Percentiles rank a stretch among this genome's conserved stretches.
Conservation (phyloP, 1,140 invertebrate species). For the Pygmarrhopalites habei region DNA sequence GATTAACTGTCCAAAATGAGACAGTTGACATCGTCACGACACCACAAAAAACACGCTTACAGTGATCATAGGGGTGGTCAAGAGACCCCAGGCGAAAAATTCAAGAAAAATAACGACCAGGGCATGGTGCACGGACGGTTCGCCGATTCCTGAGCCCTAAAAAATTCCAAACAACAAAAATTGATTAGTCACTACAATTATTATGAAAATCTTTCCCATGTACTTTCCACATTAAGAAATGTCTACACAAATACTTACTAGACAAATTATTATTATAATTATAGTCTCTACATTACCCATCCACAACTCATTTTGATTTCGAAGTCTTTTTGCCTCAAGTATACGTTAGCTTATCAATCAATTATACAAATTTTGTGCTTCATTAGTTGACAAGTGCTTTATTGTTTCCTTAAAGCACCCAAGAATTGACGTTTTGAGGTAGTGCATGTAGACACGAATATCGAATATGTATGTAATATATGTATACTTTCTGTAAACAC, state of each 20-base stretch:
- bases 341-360: too few relatives aligned
- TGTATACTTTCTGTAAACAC: too few relatives aligned
- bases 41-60: too few relatives aligned
- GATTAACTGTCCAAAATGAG: background rate
- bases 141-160: constrained; percentile 76
- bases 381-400: too few relatives aligned
- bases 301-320: constrained; percentile 2
- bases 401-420: too few relatives aligned
- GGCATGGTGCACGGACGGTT: constrained; percentile 94
- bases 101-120: constrained; percentile 98
- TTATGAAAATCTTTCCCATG: background rate
- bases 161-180: constrained; percentile 42
- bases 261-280: background rate
- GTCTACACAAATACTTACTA: background rate
- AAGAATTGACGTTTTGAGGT: too few relatives aligned
- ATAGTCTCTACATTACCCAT: background rate
- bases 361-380: too few relatives aligned
- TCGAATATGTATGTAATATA: too few relatives aligned
- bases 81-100: constrained; percentile 98
- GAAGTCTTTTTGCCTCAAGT: too few relatives aligned
- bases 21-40: constrained; percentile 14
- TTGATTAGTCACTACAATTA: background rate
- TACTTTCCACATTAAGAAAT: background rate
- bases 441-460: too few relatives aligned
- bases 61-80: constrained; percentile 95